These are phyloP conservation scores for Poecilobothrus nobilitatus DNA, from an alignment of 2,888 invertebrate genomes.

Conservation along the genomic window DNA sequence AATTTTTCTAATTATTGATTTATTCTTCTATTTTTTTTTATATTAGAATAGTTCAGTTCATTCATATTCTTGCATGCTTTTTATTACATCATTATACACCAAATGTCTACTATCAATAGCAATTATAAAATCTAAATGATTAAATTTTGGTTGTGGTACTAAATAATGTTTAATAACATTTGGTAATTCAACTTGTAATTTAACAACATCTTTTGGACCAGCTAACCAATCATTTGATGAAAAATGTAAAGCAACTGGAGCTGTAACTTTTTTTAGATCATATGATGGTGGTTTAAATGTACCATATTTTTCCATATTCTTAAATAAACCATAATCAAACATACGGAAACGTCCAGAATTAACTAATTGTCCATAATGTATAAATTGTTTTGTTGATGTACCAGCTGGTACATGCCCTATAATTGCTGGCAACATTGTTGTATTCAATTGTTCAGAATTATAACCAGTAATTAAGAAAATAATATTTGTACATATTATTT, in stretches of 20 bases:
- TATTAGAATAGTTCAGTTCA: too few species aligned
- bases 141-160: constrained; percentile 44
- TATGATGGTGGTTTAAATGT: constrained; percentile 37
- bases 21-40: not conserved
- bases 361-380: constrained; percentile 49
- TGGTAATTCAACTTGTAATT: constrained; percentile 41
- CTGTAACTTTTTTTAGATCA: constrained; percentile 32
- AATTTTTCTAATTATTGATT: not conserved
- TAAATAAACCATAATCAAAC: constrained; percentile 35
- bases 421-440: constrained; percentile 50
- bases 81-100: constrained; percentile 18
- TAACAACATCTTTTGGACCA: constrained; percentile 45
- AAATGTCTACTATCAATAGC: constrained; percentile 30
- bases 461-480: constrained; percentile 55
- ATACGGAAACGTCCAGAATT: constrained; percentile 31
- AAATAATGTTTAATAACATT: constrained; percentile 45
- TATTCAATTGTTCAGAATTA: constrained; percentile 51
- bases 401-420: constrained; percentile 50
- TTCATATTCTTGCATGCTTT: constrained; percentile 14
- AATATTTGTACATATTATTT: constrained; percentile 51
- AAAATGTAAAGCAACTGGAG: constrained; percentile 42
- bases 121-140: constrained; percentile 43
- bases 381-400: constrained; percentile 48
- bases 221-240: constrained; percentile 54
- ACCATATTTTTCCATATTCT: constrained; percentile 35